Conservation (phyloP, 2,888 invertebrate genomes). For the Dasypolia templi region DNA sequence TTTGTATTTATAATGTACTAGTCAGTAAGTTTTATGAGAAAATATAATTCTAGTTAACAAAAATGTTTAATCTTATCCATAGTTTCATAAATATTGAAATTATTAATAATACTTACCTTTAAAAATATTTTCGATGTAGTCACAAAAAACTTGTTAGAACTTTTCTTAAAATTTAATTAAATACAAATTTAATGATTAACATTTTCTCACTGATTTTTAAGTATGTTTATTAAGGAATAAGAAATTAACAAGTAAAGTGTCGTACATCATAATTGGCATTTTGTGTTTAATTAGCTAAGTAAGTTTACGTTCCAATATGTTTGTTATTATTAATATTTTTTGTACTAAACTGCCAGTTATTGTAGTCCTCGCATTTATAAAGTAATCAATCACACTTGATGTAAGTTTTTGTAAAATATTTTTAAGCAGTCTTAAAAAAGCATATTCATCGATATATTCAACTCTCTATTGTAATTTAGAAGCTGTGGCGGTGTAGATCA, state of each 20-base stretch:
- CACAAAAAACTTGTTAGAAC: constrained; percentile 41
- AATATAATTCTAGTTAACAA: constrained; percentile 60
- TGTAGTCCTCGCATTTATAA: constrained; percentile 87
- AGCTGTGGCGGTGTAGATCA: no score
- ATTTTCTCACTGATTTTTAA: constrained; percentile 74
- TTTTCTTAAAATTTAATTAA: constrained; percentile 32
- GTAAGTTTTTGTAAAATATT: constrained; percentile 68
- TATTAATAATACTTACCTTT: constrained; percentile 44
- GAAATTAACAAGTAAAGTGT: constrained; percentile 74
- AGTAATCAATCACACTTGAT: constrained; percentile 66
- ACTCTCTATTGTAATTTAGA: constrained; percentile 20
- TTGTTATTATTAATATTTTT: constrained; percentile 72
- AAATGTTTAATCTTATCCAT: constrained; percentile 64
- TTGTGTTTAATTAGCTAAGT: constrained; percentile 77
- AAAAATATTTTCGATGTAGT: constrained; percentile 48
- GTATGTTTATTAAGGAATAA: constrained; percentile 74
- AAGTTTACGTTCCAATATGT: constrained; percentile 80
- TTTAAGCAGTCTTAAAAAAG: constrained; percentile 60
- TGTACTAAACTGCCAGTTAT: constrained; percentile 82
- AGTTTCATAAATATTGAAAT: constrained; percentile 58
- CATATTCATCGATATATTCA: constrained; percentile 24
- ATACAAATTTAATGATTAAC: constrained; percentile 54
- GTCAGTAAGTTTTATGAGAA: constrained; percentile 84
- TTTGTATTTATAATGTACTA: constrained; percentile 82
- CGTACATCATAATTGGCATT: constrained; percentile 89